Percentiles rank a stretch among this genome's conserved stretches.
These are phyloP conservation scores for Falco peregrinus DNA, from an alignment of 2,797 vertebrate genomes.

Conservation along the genomic window DNA sequence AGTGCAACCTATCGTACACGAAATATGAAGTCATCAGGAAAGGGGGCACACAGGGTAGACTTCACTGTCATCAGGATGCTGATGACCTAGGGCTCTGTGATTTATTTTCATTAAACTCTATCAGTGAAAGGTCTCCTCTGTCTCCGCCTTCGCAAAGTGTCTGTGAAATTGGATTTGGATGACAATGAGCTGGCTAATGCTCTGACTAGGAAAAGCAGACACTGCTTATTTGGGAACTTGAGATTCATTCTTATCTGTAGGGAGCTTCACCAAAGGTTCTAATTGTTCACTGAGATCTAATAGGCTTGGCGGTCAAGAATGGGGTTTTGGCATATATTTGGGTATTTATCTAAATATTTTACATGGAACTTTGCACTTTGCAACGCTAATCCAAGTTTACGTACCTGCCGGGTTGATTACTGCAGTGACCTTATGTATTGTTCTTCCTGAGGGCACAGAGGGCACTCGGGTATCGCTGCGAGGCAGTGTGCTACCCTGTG, in stretches of 20 bases:
- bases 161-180: conserved; percentile 31
- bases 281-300: not conserved
- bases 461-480: not conserved
- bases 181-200: conserved; percentile 2
- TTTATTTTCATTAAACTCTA: conserved; percentile 15
- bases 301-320: not conserved
- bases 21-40: not conserved
- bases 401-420: not conserved
- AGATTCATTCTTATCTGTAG: not conserved
- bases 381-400: not conserved
- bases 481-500: not conserved
- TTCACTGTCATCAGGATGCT: not conserved
- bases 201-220: not conserved
- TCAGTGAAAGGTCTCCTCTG: not conserved
- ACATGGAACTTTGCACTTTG: not conserved
- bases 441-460: not conserved
- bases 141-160: not conserved
- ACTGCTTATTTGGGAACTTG: not conserved
- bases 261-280: not conserved
- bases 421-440: not conserved
- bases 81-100: not conserved
- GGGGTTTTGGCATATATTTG: not conserved
- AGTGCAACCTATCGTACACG: not conserved
- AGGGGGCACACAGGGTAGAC: not conserved
- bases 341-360: not conserved